These are phyloP conservation scores for Diplodus puntazzo DNA, from an alignment of 2,797 vertebrate species.

Conservation along the genomic window DNA sequence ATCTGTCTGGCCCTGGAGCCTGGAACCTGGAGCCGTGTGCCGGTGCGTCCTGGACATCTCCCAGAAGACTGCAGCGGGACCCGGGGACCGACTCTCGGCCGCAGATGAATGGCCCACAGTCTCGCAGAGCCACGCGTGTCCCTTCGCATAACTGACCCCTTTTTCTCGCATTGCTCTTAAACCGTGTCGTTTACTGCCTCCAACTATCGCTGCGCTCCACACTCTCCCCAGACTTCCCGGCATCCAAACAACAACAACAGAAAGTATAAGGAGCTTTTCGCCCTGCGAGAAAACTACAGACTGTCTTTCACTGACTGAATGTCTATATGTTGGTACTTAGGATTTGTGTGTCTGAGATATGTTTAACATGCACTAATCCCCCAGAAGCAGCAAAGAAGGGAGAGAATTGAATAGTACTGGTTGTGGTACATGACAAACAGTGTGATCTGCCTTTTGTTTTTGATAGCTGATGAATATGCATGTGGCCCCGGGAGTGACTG, in stretches of 20 bases:
- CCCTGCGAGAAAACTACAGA: conserved; percentile 57
- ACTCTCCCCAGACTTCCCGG: conserved; percentile 51
- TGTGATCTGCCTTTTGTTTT: conserved; percentile 82
- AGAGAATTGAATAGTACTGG: conserved; percentile 73
- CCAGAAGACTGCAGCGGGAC: conserved; percentile 66
- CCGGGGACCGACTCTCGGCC: conserved; percentile 42
- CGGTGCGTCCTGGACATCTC: conserved; percentile 67
- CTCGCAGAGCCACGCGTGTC: conserved; percentile 43
- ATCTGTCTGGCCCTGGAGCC: conserved; percentile 84
- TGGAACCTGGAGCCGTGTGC: conserved; percentile 67
- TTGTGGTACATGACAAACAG: conserved; percentile 77
- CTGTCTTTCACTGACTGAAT: conserved; percentile 70
- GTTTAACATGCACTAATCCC: conserved; percentile 80
- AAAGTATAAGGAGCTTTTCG: conserved; percentile 61
- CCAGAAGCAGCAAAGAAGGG: conserved; percentile 69
- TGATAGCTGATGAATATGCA: conserved; percentile 82
- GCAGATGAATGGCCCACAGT: conserved; percentile 67
- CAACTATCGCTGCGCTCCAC: conserved; percentile 35
- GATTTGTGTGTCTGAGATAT: conserved; percentile 81
- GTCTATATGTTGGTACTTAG: conserved; percentile 72
- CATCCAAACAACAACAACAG: conserved; percentile 19
- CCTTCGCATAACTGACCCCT: conserved; percentile 62
- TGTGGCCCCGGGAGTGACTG: conserved; percentile 77
- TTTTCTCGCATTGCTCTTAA: conserved; percentile 36
- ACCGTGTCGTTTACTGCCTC: conserved; percentile 40